phyloP scores from a whole-genome alignment of 2,888 invertebrate species.

The Parascotia fuliginaria region DNA sequence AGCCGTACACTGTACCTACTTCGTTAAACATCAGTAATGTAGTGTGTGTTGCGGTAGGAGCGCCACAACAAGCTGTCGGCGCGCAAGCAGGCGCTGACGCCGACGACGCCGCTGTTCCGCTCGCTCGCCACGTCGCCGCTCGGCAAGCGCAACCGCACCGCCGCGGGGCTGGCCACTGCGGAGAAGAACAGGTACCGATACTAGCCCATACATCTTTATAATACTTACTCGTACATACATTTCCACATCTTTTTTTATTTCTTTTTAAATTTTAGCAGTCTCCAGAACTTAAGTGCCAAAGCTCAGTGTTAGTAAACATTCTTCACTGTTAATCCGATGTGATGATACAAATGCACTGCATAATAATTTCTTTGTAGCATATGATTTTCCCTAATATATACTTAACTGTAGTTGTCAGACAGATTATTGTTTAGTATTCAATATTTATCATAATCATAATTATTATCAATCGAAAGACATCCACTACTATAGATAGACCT shows the following conservation, averaged over 20 bases:
- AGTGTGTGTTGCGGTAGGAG: slow-evolving; percentile 57
- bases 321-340: too few species aligned
- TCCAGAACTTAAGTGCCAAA: too few species aligned
- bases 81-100: slow-evolving; percentile 81
- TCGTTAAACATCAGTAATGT: too few species aligned
- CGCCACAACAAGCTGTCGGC: slow-evolving; percentile 82
- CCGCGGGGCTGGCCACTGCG: slow-evolving; percentile 69
- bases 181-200: slow-evolving; percentile 67
- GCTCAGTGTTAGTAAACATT: too few species aligned
- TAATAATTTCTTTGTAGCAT: too few species aligned
- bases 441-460: neutral
- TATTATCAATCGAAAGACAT: neutral
- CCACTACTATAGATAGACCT: too few species aligned
- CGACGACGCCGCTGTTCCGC: slow-evolving; percentile 66
- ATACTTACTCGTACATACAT: neutral
- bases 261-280: neutral
- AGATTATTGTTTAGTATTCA: too few species aligned
- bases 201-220: neutral
- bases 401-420: too few species aligned
- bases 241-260: too few species aligned
- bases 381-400: too few species aligned
- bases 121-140: slow-evolving; percentile 76
- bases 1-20: too few species aligned
- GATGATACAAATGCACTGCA: too few species aligned
- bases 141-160: slow-evolving; percentile 78